Base-by-base conservation (phyloP, 2,113 vertebrate genomes). In the Megaceryle maxima region DNA sequence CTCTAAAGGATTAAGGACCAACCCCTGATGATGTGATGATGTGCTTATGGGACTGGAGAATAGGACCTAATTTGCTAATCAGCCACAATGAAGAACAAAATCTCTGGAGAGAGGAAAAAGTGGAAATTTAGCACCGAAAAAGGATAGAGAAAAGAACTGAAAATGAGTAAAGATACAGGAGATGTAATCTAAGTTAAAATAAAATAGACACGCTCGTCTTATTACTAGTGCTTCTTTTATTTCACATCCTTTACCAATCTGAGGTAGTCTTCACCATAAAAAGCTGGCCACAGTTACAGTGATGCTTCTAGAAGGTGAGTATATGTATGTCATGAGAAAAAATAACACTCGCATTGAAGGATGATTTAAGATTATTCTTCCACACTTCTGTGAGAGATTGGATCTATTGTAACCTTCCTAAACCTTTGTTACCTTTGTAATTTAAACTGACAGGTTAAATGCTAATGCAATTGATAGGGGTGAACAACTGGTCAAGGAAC, bases 391-490 rank as follows among this genome's bases (percentile, higher is more conserved):
- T 26, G 19, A 5, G 50, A 86, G 82, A 97, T 95, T 96, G 85
- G 92, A 97, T 97, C 92, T 95, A 73, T 94, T 94, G 94, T 95
- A 97, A 98, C 94, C 94, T 97, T 83, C 96, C 94, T 57, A 93
- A 95, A 97, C 94, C 95, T 97, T 97, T 96, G 96, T 93, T 97
- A 97, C 96, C 97, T 98, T 97, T 96, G 90, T 97, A 94, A 98
- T 97, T 97, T 96, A 92, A 96, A 95, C 91, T 60, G 97, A 97
- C 97, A 97, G 92, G 96, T 97, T 98, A 97, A 98, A 98, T 97
- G 97, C 94, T 97, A 98, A 97, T 97, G 91, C 95, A 97, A 97
- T 96, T 96, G 97, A 98, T 98, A 96, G 97, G 91, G 98, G 97
- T 98, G 98, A 98, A 85, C 93, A 96, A 97, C 83, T 98, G 98